Conservation (phyloP, 2,888 invertebrate species). For the Amorpha juglandis region DNA sequence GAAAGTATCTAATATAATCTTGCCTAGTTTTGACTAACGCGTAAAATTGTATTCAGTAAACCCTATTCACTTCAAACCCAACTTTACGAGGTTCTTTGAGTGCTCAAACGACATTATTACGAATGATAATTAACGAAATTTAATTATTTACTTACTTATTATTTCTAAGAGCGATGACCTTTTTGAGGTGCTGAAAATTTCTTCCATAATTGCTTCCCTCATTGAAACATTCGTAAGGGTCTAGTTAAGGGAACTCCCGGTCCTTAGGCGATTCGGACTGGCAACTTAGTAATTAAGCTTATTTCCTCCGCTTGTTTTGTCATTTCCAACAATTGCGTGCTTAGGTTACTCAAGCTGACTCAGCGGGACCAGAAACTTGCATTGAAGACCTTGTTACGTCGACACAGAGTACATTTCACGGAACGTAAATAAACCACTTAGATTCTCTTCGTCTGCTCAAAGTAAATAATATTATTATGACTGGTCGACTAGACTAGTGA, state of each 20-base stretch:
- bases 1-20: not conserved
- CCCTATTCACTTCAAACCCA: not conserved
- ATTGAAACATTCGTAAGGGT: slow-evolving; percentile 73
- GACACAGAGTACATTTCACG: slow-evolving; percentile 1
- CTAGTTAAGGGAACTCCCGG: slow-evolving; percentile 65
- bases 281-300: slow-evolving; percentile 80
- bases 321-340: slow-evolving; percentile 64
- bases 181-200: slow-evolving; percentile 66
- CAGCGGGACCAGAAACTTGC: not conserved
- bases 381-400: slow-evolving; percentile 19
- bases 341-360: slow-evolving; percentile 47
- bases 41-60: not conserved
- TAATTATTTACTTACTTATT: slow-evolving; percentile 29
- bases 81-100: not conserved
- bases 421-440: slow-evolving; percentile 5
- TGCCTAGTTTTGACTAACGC: not conserved
- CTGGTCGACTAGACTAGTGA: slow-evolving; percentile 60
- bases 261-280: slow-evolving; percentile 67
- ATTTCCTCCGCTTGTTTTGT: slow-evolving; percentile 74
- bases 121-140: not conserved
- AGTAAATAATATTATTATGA: slow-evolving; percentile 50
- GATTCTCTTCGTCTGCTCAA: slow-evolving; percentile 33
- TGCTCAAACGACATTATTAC: not conserved
- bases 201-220: slow-evolving; percentile 74
- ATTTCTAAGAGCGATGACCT: slow-evolving; percentile 50